A percentile compares a stretch with the other conserved stretches of the same genome.
Evolutionary conservation across 2,113 vertebrate genomes (phyloP).

Genomic region (Syngnathus floridae): DNA sequence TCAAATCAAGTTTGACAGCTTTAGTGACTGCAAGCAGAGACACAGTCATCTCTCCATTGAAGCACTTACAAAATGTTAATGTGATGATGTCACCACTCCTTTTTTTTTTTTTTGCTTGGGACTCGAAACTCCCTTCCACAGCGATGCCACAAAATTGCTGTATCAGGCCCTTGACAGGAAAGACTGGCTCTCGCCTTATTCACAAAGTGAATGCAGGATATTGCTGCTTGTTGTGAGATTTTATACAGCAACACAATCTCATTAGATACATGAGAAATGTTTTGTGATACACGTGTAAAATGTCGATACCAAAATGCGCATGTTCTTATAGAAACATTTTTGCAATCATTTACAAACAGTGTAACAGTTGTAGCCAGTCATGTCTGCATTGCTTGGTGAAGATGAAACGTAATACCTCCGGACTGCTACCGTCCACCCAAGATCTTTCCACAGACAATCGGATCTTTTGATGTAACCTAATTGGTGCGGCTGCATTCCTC

Average conservation of each 20-base stretch:
- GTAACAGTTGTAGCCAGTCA: background rate
- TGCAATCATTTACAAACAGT: background rate
- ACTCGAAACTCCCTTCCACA: background rate
- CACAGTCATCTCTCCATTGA: constrained; percentile 32
- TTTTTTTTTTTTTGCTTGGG: background rate
- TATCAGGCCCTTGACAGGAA: background rate
- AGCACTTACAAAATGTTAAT: background rate
- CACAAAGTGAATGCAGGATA: background rate
- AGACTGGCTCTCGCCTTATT: background rate
- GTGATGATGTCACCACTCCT: background rate
- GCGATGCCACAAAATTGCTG: background rate
- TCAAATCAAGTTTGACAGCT: constrained; percentile 62
- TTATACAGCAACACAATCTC: background rate
- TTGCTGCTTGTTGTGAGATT: background rate
- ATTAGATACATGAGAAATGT: background rate
- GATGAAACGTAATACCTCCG: constrained; percentile 46
- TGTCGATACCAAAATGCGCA: too few species aligned
- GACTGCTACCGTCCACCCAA: constrained; percentile 3
- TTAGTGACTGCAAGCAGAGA: constrained; percentile 51
- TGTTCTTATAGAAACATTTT: too few species aligned
- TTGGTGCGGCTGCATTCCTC: constrained; percentile 41
- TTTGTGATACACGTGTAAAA: background rate
- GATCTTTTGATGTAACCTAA: constrained; percentile 46
- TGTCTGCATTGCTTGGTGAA: constrained; percentile 30
- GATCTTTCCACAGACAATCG: constrained; percentile 52